These are phyloP conservation scores for Venusia cambrica DNA, from an alignment of 2,888 invertebrate genomes.

Conservation along the genomic window DNA sequence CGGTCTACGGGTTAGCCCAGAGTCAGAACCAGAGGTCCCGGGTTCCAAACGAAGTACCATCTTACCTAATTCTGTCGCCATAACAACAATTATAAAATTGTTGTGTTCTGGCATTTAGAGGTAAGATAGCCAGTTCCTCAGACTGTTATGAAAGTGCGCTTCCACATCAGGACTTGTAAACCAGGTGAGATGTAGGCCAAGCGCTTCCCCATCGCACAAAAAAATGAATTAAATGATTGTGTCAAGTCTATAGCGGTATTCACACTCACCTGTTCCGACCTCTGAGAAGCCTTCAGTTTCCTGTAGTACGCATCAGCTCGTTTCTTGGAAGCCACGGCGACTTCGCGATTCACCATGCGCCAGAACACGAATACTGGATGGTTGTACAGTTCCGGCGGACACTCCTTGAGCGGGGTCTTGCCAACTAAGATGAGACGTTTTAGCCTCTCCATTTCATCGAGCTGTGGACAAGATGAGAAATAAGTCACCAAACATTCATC, in stretches of 20 bases:
- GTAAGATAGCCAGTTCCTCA: too few species aligned
- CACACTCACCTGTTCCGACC: constrained; percentile 54
- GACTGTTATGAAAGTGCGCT: too few species aligned
- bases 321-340: constrained; percentile 68
- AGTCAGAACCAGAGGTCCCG: too few species aligned
- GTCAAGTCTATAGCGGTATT: background rate
- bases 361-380: constrained; percentile 87
- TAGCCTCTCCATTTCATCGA: constrained; percentile 84
- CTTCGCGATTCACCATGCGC: constrained; percentile 77
- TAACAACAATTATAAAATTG: too few species aligned
- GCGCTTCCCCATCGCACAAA: too few species aligned
- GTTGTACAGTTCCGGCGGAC: constrained; percentile 83
- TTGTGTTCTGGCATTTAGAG: too few species aligned
- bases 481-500: too few species aligned
- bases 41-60: too few species aligned
- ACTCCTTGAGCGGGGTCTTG: constrained; percentile 84
- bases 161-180: too few species aligned
- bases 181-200: too few species aligned
- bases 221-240: constrained; percentile 10
- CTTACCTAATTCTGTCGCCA: too few species aligned
- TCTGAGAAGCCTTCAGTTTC: constrained; percentile 64
- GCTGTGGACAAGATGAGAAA: constrained; percentile 58
- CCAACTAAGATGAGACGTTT: constrained; percentile 85
- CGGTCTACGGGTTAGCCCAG: too few species aligned
- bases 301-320: constrained; percentile 70